Evolutionary conservation across 2,888 invertebrate genomes (phyloP), one percentile per base, ranked within the genome.

Genomic region (Caenorhabditis sulstoni): DNA sequence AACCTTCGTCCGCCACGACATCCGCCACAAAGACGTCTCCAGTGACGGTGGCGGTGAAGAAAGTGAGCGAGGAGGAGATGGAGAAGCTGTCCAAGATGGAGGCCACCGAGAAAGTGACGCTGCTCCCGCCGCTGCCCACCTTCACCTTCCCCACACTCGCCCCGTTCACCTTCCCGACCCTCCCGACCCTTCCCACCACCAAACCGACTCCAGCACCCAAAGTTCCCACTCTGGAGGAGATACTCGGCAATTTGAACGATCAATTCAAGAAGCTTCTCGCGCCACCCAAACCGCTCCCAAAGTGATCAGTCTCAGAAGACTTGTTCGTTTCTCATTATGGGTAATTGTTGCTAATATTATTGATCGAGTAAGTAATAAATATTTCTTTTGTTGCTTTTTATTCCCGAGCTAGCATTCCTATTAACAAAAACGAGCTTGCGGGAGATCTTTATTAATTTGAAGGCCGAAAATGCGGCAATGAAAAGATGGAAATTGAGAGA

Each of bases 191-290:
- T 29, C 39, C 67, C 3, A 66, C 75, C 9, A 44, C 57, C n/a
- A 75, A 66, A 29, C 61, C 75, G 37, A 55, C 75, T 18, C 41
- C 67, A 12, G 68, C 68, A 9, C 75, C 79, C 53, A 74, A 74
- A 66, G 65, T 79, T 22, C 79, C 79, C 47, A 79, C 79, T 8
- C 35, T 79, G 20, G 79, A 79, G 29, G 79, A 79, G 37, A 70
- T 79, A 29, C 61, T 79, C 12, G 73, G 70, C 18, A 79, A 75
- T 16, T 57, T 79, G 47, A 79, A 75, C 18, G 65, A 65, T 61
- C 75, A 79, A 35, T 79, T 79, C 52, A 79, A 79, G 22, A 75
- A 75, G 29, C 57, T 79, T n/a, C 29, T 79, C 3, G 8, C 59
- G 4, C 74, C 79, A 50, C 79, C 79, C 62, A 79, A 62, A 20